phyloP scores from a whole-genome alignment of 2,113 vertebrate species.

The Engraulis encrasicolus region DNA sequence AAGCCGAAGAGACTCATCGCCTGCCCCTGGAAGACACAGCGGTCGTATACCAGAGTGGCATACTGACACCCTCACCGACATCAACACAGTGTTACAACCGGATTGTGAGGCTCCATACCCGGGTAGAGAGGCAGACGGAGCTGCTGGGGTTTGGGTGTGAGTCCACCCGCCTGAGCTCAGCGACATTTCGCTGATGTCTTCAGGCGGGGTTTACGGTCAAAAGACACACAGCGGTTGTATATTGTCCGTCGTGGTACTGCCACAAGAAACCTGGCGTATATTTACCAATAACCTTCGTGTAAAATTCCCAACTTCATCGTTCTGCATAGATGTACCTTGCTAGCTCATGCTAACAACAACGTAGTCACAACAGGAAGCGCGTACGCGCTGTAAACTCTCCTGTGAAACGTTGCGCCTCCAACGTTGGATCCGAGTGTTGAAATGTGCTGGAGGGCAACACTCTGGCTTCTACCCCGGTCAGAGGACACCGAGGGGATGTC shows the following conservation, averaged over 20 bases:
- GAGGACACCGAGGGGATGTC: neutral
- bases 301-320: conserved; percentile 41
- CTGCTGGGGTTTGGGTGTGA: conserved; percentile 60
- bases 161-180: conserved; percentile 78
- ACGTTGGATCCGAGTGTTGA: conserved; percentile 11
- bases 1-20: conserved; percentile 76
- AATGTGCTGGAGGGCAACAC: neutral
- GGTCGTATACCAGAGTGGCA: conserved; percentile 75
- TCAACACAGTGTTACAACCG: conserved; percentile 77
- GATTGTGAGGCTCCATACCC: conserved; percentile 51
- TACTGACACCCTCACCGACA: conserved; percentile 79
- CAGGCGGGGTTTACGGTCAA: conserved; percentile 37
- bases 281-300: conserved; percentile 15
- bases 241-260: conserved; percentile 7
- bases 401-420: conserved; percentile 24
- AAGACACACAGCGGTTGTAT: conserved; percentile 7
- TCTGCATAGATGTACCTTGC: conserved; percentile 32
- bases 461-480: neutral
- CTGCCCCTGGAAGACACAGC: conserved; percentile 76
- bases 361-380: conserved; percentile 47
- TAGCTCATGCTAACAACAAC: conserved; percentile 30
- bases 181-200: conserved; percentile 68
- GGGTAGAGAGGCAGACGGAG: conserved; percentile 59
- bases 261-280: neutral
- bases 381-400: conserved; percentile 17